A percentile compares a stretch with the other conserved stretches of the same genome.
These are phyloP conservation scores for Drosophila sordidula DNA, from an alignment of 2,888 invertebrate species.

Conservation along the genomic window DNA sequence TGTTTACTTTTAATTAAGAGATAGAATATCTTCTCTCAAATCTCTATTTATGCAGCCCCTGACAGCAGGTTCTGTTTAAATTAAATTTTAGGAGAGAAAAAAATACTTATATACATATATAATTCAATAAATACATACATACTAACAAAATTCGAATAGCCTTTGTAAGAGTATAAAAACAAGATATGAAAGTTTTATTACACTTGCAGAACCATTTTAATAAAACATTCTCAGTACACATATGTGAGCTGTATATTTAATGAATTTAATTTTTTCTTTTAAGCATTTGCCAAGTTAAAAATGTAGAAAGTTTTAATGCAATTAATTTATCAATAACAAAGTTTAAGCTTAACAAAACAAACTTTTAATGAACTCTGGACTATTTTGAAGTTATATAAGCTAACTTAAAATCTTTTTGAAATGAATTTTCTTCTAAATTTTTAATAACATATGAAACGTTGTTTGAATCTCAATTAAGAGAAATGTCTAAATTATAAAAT, in stretches of 20 bases:
- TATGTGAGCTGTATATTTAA: slow-evolving; percentile 4
- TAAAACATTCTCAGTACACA: slow-evolving; percentile 3
- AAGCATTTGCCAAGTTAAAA: neutral
- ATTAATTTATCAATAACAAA: slow-evolving; percentile 8
- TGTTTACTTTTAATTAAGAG: too few species aligned
- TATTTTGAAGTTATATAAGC: neutral
- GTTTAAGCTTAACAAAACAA: slow-evolving; percentile 12
- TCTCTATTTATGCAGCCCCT: too few species aligned
- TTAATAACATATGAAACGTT: too few species aligned
- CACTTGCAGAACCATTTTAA: slow-evolving; percentile 1
- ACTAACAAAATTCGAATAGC: slow-evolving; percentile 5
- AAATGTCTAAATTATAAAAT: too few species aligned
- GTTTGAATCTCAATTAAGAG: too few species aligned
- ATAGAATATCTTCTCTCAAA: too few species aligned
- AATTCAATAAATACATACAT: neutral
- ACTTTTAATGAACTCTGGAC: slow-evolving; percentile 15
- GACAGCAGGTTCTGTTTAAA: too few species aligned
- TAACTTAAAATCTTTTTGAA: neutral
- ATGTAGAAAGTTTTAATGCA: slow-evolving; percentile 13
- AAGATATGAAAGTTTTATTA: slow-evolving; percentile 9
- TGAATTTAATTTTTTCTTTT: slow-evolving; percentile 4
- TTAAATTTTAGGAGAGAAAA: too few species aligned
- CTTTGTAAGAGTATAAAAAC: neutral
- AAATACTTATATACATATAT: too few species aligned
- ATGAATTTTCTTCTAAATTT: neutral